phyloP scores from a whole-genome alignment of 2,797 vertebrate species.

The Macropus fuliginosus region DNA sequence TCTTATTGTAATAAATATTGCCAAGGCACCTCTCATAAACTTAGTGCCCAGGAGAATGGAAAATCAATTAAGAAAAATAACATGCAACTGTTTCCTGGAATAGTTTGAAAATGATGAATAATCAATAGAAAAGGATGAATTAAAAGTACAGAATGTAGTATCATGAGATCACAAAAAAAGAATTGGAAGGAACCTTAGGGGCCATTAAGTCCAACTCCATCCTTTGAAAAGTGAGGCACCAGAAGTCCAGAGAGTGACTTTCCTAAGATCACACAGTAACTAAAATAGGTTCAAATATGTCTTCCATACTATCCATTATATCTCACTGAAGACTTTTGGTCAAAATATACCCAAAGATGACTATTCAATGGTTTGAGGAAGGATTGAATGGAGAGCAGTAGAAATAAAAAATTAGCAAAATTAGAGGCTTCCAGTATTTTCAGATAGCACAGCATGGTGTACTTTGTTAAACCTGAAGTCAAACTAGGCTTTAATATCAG shows the following conservation, averaged over 20 bases:
- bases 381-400: not conserved
- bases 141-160: not conserved
- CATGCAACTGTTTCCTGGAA: not conserved
- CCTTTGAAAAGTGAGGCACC: not conserved
- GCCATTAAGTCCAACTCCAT: not conserved
- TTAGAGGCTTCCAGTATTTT: not conserved
- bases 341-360: not conserved
- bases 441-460: not conserved
- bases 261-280: not conserved
- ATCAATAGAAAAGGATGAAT: not conserved
- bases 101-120: not conserved
- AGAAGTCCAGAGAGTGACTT: not conserved
- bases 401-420: not conserved
- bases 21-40: conserved; percentile 11
- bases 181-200: not conserved
- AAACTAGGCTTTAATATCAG: not conserved
- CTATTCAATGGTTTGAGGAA: not conserved
- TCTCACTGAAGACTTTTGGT: not conserved
- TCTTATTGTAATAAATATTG: not conserved
- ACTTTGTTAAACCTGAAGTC: not conserved
- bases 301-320: not conserved
- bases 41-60: not conserved
- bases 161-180: not conserved
- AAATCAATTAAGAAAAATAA: not conserved
- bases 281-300: not conserved